Percentiles rank a stretch among this genome's conserved stretches.
Evolutionary conservation across 2,113 vertebrate species (phyloP).

Genomic region (Muscicapa adusta): DNA sequence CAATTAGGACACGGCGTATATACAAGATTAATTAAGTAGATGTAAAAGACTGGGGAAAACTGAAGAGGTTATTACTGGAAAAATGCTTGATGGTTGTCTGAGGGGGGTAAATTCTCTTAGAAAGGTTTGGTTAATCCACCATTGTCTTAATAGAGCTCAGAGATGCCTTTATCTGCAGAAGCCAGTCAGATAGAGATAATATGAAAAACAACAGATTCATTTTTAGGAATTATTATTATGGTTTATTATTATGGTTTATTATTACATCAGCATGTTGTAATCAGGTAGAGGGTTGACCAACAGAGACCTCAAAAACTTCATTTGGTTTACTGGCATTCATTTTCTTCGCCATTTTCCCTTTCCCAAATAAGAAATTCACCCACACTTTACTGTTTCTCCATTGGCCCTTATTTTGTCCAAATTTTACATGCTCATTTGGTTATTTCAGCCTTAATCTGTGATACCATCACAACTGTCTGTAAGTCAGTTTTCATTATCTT

Average conservation of each 20-base stretch:
- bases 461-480: neutral
- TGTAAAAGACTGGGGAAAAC: neutral
- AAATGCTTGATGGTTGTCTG: neutral
- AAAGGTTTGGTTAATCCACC: neutral
- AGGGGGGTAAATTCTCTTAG: neutral
- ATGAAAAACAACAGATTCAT: neutral
- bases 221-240: neutral
- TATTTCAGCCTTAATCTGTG: neutral
- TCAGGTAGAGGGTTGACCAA: neutral
- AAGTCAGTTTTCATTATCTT: neutral
- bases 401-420: neutral
- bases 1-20: neutral
- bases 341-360: rapidly evolving
- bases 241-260: neutral
- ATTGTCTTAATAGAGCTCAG: neutral
- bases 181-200: neutral
- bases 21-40: neutral
- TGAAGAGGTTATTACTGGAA: neutral
- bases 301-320: neutral
- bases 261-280: neutral
- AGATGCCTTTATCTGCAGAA: neutral
- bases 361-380: neutral
- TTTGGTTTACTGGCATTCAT: neutral
- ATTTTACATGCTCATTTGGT: neutral
- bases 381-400: neutral